These are phyloP conservation scores for Carduelis carduelis DNA, from an alignment of 2,797 vertebrate species.

Conservation along the genomic window DNA sequence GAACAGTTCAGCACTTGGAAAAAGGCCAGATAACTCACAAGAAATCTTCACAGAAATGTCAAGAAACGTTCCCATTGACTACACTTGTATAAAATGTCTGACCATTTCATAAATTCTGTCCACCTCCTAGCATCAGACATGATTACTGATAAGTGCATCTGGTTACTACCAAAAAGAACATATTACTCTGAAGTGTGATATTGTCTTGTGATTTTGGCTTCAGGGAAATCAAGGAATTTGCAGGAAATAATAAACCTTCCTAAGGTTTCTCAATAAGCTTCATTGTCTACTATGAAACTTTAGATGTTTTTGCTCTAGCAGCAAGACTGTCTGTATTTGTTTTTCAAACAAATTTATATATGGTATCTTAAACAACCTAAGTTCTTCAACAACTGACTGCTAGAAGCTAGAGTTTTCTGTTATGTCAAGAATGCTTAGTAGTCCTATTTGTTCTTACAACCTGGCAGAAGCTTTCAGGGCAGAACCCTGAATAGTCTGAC, in stretches of 20 bases:
- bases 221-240: background rate
- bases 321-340: background rate
- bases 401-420: background rate
- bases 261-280: background rate
- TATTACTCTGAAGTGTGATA: background rate
- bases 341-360: background rate
- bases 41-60: background rate
- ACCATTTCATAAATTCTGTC: background rate
- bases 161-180: background rate
- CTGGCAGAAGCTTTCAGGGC: background rate
- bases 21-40: background rate
- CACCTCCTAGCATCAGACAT: background rate
- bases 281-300: background rate
- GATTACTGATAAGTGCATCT: background rate
- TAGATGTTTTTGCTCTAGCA: background rate
- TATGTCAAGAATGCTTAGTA: background rate
- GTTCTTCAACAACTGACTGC: background rate
- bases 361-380: background rate
- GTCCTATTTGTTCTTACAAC: background rate
- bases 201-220: background rate
- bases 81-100: background rate
- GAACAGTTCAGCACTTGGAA: background rate
- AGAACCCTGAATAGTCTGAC: background rate
- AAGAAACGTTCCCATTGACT: background rate
- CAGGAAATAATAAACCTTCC: background rate